These are phyloP conservation scores for Myotis davidii DNA, from an alignment of 2,113 vertebrate species.

Conservation along the genomic window DNA sequence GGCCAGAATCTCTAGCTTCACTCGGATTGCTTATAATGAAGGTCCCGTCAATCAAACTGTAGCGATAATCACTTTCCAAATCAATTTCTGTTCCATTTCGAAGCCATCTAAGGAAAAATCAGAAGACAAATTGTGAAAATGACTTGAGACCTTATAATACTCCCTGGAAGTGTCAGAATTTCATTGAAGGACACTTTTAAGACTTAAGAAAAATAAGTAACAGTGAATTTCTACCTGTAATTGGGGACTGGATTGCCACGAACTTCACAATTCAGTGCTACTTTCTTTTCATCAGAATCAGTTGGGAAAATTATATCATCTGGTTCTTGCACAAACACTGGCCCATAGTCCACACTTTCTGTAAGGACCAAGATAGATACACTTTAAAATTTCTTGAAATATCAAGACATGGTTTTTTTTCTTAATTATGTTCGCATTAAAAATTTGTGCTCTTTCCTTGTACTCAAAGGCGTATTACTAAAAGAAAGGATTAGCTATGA, in stretches of 20 bases:
- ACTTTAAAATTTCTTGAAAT: conserved; percentile 37
- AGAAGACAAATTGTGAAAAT: conserved; percentile 18
- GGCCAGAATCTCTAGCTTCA: conserved; percentile 91
- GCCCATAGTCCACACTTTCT: conserved; percentile 96
- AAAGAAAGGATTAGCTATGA: neutral
- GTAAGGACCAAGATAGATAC: conserved; percentile 53
- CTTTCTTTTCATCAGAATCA: conserved; percentile 95
- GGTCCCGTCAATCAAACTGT: conserved; percentile 92
- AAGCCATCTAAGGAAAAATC: conserved; percentile 90
- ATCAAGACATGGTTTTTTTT: neutral
- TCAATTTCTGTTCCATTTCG: conserved; percentile 93
- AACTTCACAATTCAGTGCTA: conserved; percentile 93
- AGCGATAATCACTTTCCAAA: conserved; percentile 90
- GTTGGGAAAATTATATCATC: conserved; percentile 92
- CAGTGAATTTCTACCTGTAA: conserved; percentile 89
- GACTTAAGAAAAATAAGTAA: neutral
- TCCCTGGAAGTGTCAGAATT: neutral
- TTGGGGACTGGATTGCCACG: conserved; percentile 90
- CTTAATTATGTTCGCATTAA: neutral
- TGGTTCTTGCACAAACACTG: conserved; percentile 94
- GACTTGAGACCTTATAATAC: neutral
- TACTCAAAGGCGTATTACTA: neutral
- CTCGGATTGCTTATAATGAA: conserved; percentile 93
- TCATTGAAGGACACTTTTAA: conserved; percentile 15
- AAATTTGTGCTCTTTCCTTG: neutral